Evolutionary conservation across 2,888 invertebrate species (phyloP).

Genomic region (Caenorhabditis sinica): DNA sequence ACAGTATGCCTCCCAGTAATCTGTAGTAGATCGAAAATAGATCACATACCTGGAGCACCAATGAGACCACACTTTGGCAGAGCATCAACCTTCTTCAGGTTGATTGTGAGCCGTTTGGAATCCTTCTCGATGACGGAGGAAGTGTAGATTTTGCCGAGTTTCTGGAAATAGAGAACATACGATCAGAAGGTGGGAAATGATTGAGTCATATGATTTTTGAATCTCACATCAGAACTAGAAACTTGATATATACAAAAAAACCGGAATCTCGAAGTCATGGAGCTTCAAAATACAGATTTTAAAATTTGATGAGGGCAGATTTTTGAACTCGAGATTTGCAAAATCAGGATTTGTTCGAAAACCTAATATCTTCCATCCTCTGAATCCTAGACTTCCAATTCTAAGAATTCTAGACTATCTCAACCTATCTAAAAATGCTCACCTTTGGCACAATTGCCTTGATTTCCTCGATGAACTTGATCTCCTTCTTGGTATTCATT

Average conservation of each 20-base stretch:
- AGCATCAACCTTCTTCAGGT: slow-evolving; percentile 84
- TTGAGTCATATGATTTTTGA: no score
- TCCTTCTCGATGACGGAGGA: slow-evolving; percentile 84
- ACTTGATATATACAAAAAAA: no score
- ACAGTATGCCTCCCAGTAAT: no score
- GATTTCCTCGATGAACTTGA: slow-evolving; percentile 84
- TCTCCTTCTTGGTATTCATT: slow-evolving; percentile 84
- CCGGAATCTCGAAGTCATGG: no score
- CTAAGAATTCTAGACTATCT: no score
- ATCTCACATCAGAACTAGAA: no score
- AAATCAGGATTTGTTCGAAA: no score
- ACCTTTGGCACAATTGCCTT: slow-evolving; percentile 82
- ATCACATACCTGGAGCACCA: slow-evolving; percentile 84
- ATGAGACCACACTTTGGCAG: slow-evolving; percentile 84
- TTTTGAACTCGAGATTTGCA: no score
- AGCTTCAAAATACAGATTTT: no score
- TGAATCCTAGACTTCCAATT: neutral
- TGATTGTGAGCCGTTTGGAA: slow-evolving; percentile 84
- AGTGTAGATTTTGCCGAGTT: slow-evolving; percentile 84
- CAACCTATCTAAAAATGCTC: neutral
- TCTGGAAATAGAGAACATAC: slow-evolving; percentile 78
- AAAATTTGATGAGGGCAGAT: no score
- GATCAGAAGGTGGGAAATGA: neutral
- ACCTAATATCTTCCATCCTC: neutral
- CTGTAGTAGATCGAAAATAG: no score